Conservation (phyloP, 2,113 vertebrate species). For the Macquaria australasica region DNA sequence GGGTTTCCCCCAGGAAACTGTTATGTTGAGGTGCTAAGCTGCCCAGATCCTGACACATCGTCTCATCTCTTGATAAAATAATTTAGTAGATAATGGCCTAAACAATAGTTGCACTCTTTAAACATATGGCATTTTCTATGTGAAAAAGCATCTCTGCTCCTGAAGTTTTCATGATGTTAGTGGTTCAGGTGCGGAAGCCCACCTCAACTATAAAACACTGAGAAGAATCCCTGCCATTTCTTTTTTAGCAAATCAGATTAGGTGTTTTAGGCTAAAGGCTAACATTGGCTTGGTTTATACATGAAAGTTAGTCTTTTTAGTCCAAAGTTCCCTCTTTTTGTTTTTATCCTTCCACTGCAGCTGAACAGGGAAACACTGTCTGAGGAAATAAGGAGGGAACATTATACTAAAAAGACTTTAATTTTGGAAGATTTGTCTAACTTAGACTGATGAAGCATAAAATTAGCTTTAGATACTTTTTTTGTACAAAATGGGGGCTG, state of each 20-base stretch:
- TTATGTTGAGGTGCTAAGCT: not conserved
- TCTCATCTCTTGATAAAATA: not conserved
- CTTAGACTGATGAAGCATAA: not conserved
- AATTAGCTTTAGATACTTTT: not conserved
- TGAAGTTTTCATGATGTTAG: not conserved
- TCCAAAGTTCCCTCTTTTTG: not conserved
- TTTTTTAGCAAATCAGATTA: not conserved
- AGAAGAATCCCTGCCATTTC: not conserved
- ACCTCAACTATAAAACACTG: not conserved
- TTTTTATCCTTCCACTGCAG: not conserved
- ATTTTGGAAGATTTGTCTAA: no score
- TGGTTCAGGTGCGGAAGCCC: not conserved
- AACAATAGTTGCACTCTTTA: not conserved
- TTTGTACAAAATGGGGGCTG: not conserved
- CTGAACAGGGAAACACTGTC: not conserved
- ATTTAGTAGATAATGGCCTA: not conserved
- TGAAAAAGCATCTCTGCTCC: not conserved
- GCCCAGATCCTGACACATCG: not conserved
- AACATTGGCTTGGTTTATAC: not conserved
- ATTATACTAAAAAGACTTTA: not conserved
- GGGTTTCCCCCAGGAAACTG: slow-evolving; percentile 19
- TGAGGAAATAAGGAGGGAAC: not conserved
- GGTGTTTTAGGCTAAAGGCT: not conserved
- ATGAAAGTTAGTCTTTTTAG: not conserved
- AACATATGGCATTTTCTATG: not conserved